Base-by-base conservation (phyloP, 2,888 invertebrate genomes). In the Sesia apiformis region DNA sequence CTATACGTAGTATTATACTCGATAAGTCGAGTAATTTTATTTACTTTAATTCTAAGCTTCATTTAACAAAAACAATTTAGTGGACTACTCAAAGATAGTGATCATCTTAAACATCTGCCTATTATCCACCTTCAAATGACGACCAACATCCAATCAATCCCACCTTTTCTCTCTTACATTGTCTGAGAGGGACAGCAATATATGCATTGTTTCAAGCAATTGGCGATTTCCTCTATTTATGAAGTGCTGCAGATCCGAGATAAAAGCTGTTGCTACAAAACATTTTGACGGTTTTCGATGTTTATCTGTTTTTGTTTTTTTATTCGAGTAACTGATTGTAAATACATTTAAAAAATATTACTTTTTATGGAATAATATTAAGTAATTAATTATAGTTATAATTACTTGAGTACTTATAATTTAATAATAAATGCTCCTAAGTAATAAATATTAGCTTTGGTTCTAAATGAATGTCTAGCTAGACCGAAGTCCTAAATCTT, bases 221-320 rank as follows among this genome's bases (percentile, higher is more conserved):
- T 81, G 84, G 78, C 78, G 78, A 82, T 84, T 86, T 86, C 86
- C 86, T 84, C 76, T 76, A 78, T 78, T 80, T 78, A 74, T 69
- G 70, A 75, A 75, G 76, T 74, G 72, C 76, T 68, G 61, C 65
- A 75, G 84, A 85, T 84, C 63, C 55, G 46, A 76, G 85, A 86
- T 85, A 81, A 73, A 52, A 70, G 65, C 63, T 73, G 72, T 74
- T 75, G 66, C 63, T 72, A 78, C 84, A 78, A 83, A 85, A 85
- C 78, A 84, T 81, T 85, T 79, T 84, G 84, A 81, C 76, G 78
- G 73, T 66, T 61, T 60, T 55, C 66, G 69, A 70, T 57, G 59
- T 54, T 70, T 7, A 46, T 50, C 38, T 1, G 23, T 23, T 1
- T 23, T 23, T 23, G 23, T 23, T 23, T 23, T 23, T 23, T 23